A percentile compares a stretch with the other conserved stretches of the same genome.
These are phyloP conservation scores for Agrotis ipsilon DNA, from an alignment of 2,888 invertebrate genomes.

Conservation along the genomic window DNA sequence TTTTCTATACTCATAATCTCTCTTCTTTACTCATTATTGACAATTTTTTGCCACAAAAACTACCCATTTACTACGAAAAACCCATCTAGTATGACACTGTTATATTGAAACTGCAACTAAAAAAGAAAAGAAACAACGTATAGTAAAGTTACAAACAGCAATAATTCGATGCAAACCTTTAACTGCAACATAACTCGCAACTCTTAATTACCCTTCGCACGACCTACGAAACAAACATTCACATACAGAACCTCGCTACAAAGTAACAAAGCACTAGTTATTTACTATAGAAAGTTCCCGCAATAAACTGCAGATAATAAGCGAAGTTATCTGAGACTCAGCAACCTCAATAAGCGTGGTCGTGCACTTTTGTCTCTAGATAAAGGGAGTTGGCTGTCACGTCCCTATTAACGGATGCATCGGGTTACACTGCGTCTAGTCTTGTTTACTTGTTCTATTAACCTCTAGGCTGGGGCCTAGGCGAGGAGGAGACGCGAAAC, in stretches of 20 bases:
- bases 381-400: conserved; percentile 78
- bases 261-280: conserved; percentile 31
- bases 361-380: conserved; percentile 63
- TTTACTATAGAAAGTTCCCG: conserved; percentile 53
- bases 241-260: conserved; percentile 12
- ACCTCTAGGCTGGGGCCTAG: conserved; percentile 37
- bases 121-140: not conserved
- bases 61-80: not conserved
- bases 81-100: not conserved
- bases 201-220: conserved; percentile 10
- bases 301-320: conserved; percentile 56
- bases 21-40: too few relatives aligned
- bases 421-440: conserved; percentile 75
- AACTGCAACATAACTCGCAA: conserved; percentile 2
- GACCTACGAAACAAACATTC: conserved; percentile 14
- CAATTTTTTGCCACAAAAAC: too few relatives aligned
- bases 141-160: not conserved
- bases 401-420: conserved; percentile 84
- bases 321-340: conserved; percentile 53
- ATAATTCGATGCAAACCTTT: not conserved
- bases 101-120: not conserved
- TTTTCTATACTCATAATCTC: too few relatives aligned
- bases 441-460: conserved; percentile 61
- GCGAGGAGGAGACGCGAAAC: not conserved
- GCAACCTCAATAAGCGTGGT: conserved; percentile 59